Percentiles rank a stretch among this genome's conserved stretches.
phyloP scores from a whole-genome alignment of 2,113 vertebrate species.

The Pterocles orientalis region DNA sequence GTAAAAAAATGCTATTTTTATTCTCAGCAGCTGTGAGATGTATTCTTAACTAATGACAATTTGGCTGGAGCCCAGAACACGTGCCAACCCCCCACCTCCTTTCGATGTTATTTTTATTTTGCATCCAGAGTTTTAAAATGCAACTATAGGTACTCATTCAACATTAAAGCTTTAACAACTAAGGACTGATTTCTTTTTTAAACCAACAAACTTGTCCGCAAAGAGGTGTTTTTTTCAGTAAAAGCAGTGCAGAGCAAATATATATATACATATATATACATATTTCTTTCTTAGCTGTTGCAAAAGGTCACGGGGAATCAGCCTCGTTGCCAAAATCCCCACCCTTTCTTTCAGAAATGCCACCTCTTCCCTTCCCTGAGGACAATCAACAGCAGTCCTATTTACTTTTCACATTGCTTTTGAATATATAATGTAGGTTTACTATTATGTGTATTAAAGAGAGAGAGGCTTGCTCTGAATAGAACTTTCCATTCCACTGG shows the following conservation, averaged over 20 bases:
- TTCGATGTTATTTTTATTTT: slow-evolving; percentile 46
- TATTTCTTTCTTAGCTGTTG: not conserved
- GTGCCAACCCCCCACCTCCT: not conserved
- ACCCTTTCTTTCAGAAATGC: not conserved
- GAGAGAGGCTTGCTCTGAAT: slow-evolving; percentile 2
- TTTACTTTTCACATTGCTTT: slow-evolving; percentile 2
- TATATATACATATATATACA: not conserved
- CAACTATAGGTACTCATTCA: not conserved
- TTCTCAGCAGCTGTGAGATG: slow-evolving; percentile 2
- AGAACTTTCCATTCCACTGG: slow-evolving; percentile 24
- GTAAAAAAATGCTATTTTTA: not conserved
- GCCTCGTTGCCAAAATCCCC: not conserved
- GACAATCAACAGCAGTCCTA: not conserved
- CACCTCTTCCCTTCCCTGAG: not conserved
- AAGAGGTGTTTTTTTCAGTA: not conserved
- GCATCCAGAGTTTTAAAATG: slow-evolving; percentile 22
- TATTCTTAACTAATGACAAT: slow-evolving; percentile 20
- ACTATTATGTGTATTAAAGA: slow-evolving; percentile 15
- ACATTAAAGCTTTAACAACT: not conserved
- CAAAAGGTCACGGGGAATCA: not conserved
- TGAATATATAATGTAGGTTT: slow-evolving; percentile 18
- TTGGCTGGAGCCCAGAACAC: slow-evolving; percentile 1
- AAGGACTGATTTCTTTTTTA: not conserved
- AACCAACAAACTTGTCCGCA: not conserved
- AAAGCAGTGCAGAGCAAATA: not conserved